These are phyloP conservation scores for Drosophila greeni DNA, from an alignment of 2,888 invertebrate genomes.

Conservation along the genomic window DNA sequence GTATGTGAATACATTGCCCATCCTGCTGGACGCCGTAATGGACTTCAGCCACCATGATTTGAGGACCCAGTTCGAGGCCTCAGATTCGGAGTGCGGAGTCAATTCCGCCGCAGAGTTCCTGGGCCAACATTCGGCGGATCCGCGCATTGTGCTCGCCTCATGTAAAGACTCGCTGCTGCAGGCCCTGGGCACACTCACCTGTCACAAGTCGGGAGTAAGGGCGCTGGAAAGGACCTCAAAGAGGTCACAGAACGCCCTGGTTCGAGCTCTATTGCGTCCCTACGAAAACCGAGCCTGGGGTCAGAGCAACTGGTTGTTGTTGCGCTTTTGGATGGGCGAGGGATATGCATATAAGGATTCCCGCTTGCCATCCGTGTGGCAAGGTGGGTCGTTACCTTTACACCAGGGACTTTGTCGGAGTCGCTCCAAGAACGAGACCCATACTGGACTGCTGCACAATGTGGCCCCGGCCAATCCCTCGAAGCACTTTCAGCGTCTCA, in stretches of 20 bases:
- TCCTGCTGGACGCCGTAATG: conserved; percentile 77
- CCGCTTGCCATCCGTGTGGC: conserved; percentile 81
- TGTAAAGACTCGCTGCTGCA: conserved; percentile 88
- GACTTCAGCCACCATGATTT: conserved; percentile 78
- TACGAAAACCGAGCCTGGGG: conserved; percentile 91
- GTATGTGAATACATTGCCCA: conserved; percentile 81
- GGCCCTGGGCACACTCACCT: conserved; percentile 87
- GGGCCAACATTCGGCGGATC: conserved; percentile 86
- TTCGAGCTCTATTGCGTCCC: conserved; percentile 85
- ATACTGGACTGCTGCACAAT: conserved; percentile 78
- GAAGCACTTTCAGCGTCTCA: conserved; percentile 79
- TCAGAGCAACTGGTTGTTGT: conserved; percentile 90
- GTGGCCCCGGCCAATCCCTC: conserved; percentile 78
- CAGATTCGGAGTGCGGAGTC: conserved; percentile 82
- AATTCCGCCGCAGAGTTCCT: conserved; percentile 85
- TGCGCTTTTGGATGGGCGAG: conserved; percentile 90
- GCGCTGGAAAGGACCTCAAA: conserved; percentile 85
- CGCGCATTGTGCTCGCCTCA: conserved; percentile 86
- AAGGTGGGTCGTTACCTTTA: conserved; percentile 78
- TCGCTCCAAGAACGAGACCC: conserved; percentile 77
- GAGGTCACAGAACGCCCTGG: conserved; percentile 82
- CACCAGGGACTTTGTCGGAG: conserved; percentile 76
- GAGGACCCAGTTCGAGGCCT: conserved; percentile 73
- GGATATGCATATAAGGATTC: conserved; percentile 88
- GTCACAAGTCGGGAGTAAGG: conserved; percentile 85